Evolutionary conservation across 2,113 vertebrate genomes (phyloP), one percentile per base, ranked within the genome.

Genomic region (Brachyhypopomus occidentalis): DNA sequence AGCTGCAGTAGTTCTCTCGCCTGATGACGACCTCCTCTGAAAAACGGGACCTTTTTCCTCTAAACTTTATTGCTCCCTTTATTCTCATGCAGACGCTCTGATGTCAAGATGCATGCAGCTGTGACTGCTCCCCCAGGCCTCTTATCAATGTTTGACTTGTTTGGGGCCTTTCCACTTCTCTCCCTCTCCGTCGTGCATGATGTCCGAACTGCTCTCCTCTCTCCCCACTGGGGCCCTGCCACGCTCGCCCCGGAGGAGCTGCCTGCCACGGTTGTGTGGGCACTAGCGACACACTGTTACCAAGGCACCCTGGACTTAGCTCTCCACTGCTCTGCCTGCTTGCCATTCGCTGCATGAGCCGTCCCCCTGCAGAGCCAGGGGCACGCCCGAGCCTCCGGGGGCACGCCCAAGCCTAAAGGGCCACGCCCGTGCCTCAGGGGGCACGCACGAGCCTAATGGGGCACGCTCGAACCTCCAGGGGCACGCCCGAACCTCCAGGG

Each of bases 271-370:
- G 77, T 22, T 60, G 66, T 64, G 70, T 70, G 67, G 70, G 66
- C 75, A 45, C 41, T 56, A 72, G 75, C 34, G 69, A 75, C 84
- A 63, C 73, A 72, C 75, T 75, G 75, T 82, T 79, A 73, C 34
- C 73, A 67, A 55, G 78, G 36, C 72, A 75, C 75, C 62, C 41
- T 75, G 62, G 74, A 63, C 74, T 73, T 73, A 36, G 38, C 52
- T 74, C 34, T 11, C 60, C 11, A n/a, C 62, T 72, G 67, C 70
- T 52, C 34, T 41, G 45, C 45, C 34, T 64, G 45, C 72, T 72
- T 80, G 73, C n/a, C 58, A 77, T 80, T 80, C 74, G 58, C 23
- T 6, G 75, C n/a, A 8, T 25, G 27, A 71, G 2, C 30, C 63
- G n/a, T 38, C 41, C 76, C 36, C 34, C 55, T 63, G 84, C 64